Evolutionary conservation across 2,797 vertebrate species (phyloP).

Genomic region (Manis pentadactyla): DNA sequence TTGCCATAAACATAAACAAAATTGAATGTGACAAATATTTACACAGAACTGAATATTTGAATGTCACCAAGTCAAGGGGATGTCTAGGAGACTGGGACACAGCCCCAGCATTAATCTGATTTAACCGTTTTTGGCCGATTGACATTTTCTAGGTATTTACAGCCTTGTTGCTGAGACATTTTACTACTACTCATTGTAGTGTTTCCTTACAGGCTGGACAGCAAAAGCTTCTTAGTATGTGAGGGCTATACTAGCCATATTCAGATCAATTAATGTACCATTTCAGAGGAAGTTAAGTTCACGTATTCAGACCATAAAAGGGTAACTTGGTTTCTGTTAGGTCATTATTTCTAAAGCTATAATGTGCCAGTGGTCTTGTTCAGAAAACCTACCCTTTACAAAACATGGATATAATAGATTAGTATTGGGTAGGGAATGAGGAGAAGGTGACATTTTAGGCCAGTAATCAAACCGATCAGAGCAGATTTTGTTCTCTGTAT

Average conservation of each 20-base stretch:
- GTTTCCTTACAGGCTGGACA: background rate
- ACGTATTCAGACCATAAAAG: background rate
- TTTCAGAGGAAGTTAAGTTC: background rate
- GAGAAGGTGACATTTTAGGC: background rate
- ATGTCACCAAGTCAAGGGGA: background rate
- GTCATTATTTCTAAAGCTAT: background rate
- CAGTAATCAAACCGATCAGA: background rate
- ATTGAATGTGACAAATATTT: background rate
- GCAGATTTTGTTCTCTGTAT: background rate
- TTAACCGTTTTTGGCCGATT: background rate
- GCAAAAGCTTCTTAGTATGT: background rate
- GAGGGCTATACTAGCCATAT: background rate
- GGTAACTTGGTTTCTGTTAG: background rate
- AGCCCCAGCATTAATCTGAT: background rate
- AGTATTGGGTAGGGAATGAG: background rate
- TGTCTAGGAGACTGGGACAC: background rate
- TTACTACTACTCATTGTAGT: fast-evolving
- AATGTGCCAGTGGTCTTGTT: background rate
- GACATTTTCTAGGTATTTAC: background rate
- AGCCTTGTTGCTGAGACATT: background rate
- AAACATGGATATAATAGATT: background rate
- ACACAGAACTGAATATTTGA: background rate
- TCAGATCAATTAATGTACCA: background rate
- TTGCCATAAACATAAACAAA: constrained; percentile 29
- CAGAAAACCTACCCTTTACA: background rate